Evolutionary conservation across 2,888 invertebrate genomes (phyloP).

Genomic region (Cephus spinipes): DNA sequence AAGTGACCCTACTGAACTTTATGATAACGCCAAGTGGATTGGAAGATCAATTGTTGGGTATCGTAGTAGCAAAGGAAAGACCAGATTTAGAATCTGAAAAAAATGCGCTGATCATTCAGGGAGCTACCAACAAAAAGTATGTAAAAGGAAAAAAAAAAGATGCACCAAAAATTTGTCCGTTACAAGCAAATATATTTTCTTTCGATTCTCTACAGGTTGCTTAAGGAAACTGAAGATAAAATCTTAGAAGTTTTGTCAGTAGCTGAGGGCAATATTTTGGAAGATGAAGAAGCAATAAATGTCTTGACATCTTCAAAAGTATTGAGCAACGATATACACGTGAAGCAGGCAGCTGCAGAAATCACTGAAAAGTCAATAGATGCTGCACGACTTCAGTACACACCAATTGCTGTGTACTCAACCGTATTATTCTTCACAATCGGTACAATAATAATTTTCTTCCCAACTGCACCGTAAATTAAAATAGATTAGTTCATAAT

Average conservation of each 20-base stretch:
- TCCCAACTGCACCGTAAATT: not conserved
- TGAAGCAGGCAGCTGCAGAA: slow-evolving; percentile 90
- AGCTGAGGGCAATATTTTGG: slow-evolving; percentile 83
- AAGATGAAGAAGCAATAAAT: slow-evolving; percentile 91
- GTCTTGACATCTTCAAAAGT: slow-evolving; percentile 90
- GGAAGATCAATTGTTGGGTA: slow-evolving; percentile 88
- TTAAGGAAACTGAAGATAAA: slow-evolving; percentile 92
- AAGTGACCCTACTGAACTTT: slow-evolving; percentile 91
- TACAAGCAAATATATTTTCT: slow-evolving; percentile 1
- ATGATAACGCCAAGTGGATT: slow-evolving; percentile 91
- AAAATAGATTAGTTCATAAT: not conserved
- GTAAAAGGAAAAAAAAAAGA: not conserved
- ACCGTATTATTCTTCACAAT: slow-evolving; percentile 92
- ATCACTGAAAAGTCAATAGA: slow-evolving; percentile 93
- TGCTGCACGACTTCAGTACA: slow-evolving; percentile 84
- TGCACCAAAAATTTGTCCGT: not conserved
- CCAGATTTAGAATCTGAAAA: slow-evolving; percentile 94
- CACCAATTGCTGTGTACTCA: slow-evolving; percentile 91
- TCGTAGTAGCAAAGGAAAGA: slow-evolving; percentile 91
- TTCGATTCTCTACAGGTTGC: slow-evolving; percentile 66
- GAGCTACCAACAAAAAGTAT: slow-evolving; percentile 82
- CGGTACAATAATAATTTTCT: slow-evolving; percentile 67
- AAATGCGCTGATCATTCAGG: slow-evolving; percentile 86
- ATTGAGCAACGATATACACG: slow-evolving; percentile 89
- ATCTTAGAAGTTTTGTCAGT: slow-evolving; percentile 83